Evolutionary conservation across 2,888 invertebrate species (phyloP), one percentile per base, ranked within the genome.

Genomic region (Balanococcus diminutus): DNA sequence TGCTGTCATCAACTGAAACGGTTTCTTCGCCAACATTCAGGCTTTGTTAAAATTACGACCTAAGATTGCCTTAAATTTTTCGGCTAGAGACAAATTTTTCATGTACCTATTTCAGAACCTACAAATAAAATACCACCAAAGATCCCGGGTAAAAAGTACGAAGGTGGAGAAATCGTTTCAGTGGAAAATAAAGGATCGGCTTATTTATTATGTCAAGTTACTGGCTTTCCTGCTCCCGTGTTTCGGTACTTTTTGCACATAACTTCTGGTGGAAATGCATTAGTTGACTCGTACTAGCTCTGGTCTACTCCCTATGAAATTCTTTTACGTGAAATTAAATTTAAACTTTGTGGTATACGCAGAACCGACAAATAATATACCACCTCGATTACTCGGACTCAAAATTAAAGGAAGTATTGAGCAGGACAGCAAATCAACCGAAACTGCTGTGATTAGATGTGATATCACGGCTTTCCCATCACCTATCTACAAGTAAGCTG

Each of bases 291-390:
- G 75, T 75, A 32, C 36, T n/a, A 75, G 75, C 75, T 75, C 75
- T 75, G 75, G 75, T 31, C 1, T 72, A 0, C n/a, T 36, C 75
- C 75, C 16, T 14, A 25, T 5, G 9, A 82, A 82, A 81, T 14
- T 51, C 22, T 16, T 79, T 9, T 36, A 36, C 36, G 1, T 39
- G 8, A 25, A 39, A 28, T 82, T 82, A 31, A 25, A 84, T 84
- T 14, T 19, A 14, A 9, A 6, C n/a, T 42, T 81, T 32, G 14
- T 36, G 22, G 19, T 86, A 8, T 84, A 82, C 92, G 89, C 92
- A 94, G 93, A 94, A 91, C 93, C 93, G 86, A 93, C 93, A 86
- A 93, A 92, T 91, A 93, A 93, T 90, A 92, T 91, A 87, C 89
- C 91, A 82, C 91, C 91, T 85, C 91, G 90, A 89, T 88, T 90